Conservation (phyloP, 2,797 vertebrate species). For the Poeciliopsis turneri region DNA sequence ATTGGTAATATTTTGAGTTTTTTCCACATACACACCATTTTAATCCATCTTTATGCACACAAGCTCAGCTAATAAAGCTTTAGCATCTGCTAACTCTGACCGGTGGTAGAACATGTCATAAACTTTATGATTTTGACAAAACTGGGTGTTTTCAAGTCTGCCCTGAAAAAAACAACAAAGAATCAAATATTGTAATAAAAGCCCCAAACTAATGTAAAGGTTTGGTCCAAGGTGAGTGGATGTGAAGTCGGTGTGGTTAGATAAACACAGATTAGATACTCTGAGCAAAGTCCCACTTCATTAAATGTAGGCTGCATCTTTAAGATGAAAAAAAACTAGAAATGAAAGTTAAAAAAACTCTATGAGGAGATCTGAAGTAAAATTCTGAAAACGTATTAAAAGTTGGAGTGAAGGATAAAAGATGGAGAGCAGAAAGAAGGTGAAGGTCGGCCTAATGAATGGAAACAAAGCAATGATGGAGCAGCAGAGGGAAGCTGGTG, state of each 20-base stretch:
- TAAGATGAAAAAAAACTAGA: background rate
- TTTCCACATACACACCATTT: background rate
- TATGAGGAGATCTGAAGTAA: background rate
- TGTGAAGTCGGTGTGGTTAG: background rate
- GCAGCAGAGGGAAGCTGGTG: background rate
- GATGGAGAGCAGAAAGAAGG: slow-evolving; percentile 40
- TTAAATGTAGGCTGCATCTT: background rate
- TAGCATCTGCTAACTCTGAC: background rate
- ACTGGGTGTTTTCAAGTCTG: background rate
- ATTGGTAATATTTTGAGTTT: too few relatives aligned
- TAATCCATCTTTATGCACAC: background rate
- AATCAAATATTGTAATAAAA: background rate
- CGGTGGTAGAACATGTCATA: background rate
- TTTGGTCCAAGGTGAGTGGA: background rate
- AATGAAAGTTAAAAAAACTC: background rate
- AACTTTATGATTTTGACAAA: background rate
- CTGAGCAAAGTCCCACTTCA: background rate
- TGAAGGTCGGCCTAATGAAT: slow-evolving; percentile 65
- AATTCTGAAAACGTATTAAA: background rate
- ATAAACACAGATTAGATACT: background rate
- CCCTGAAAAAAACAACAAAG: background rate
- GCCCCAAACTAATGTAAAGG: background rate
- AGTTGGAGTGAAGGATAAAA: slow-evolving; percentile 20
- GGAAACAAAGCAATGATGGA: slow-evolving; percentile 10
- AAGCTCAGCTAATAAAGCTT: background rate